These are phyloP conservation scores for Andrena flavipes DNA, from an alignment of 2,888 invertebrate species.

Conservation along the genomic window DNA sequence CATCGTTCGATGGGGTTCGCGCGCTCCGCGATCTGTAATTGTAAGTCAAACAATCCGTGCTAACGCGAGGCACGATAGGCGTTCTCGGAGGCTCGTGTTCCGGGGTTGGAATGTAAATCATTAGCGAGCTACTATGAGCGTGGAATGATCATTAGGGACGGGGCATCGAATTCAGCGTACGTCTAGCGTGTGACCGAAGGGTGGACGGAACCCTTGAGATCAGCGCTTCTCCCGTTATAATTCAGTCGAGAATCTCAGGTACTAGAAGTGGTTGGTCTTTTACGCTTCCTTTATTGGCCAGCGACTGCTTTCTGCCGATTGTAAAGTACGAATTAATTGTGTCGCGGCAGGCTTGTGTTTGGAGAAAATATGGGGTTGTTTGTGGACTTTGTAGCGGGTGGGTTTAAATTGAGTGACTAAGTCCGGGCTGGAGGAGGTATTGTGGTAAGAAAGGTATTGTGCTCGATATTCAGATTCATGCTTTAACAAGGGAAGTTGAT, in stretches of 20 bases:
- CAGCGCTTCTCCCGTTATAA: background rate
- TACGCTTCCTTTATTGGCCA: too few relatives aligned
- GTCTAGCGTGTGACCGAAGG: background rate
- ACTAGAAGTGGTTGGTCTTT: too few relatives aligned
- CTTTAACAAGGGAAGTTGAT: too few relatives aligned
- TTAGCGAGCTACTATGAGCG: conserved; percentile 7
- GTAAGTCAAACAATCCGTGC: conserved; percentile 70
- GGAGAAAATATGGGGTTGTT: too few relatives aligned
- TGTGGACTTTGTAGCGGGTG: too few relatives aligned
- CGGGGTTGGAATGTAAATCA: conserved; percentile 19
- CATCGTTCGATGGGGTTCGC: conserved; percentile 43
- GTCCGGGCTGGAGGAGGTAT: too few relatives aligned
- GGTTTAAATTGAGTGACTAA: too few relatives aligned
- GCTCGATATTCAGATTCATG: too few relatives aligned
- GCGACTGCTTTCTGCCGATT: too few relatives aligned
- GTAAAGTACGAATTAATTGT: too few relatives aligned
- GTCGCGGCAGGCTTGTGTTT: too few relatives aligned
- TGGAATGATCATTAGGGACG: conserved; percentile 28
- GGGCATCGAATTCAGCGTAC: conserved; percentile 14
- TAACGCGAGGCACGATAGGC: conserved; percentile 18
- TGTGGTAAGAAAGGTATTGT: too few relatives aligned
- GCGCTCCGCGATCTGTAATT: conserved; percentile 40
- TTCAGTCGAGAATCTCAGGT: background rate
- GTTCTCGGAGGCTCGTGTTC: conserved; percentile 14
- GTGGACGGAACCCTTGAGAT: background rate